Evolutionary conservation across 2,797 vertebrate genomes (phyloP).

Genomic region (Iguana delicatissima): DNA sequence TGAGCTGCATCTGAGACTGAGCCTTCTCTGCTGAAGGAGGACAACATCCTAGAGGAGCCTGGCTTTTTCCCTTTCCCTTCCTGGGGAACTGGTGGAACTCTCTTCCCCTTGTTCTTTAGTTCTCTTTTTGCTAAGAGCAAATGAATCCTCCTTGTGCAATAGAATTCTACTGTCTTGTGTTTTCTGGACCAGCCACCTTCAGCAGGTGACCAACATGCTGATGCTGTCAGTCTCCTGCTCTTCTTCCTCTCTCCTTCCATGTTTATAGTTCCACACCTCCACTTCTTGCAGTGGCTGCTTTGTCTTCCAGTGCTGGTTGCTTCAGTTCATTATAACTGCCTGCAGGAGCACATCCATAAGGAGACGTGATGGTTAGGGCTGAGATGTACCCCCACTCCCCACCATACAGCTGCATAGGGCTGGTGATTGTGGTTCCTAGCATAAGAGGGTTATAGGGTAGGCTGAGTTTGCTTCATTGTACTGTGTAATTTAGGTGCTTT

Average conservation of each 20-base stretch:
- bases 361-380: too few relatives aligned
- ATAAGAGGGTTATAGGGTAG: not conserved
- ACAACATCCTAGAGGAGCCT: not conserved
- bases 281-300: not conserved
- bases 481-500: too few relatives aligned
- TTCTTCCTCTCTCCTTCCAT: not conserved
- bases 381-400: too few relatives aligned
- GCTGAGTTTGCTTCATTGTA: not conserved
- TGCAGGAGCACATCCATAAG: not conserved
- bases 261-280: not conserved
- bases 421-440: too few relatives aligned
- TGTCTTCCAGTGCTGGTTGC: not conserved
- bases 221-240: not conserved
- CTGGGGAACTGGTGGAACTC: accelerated
- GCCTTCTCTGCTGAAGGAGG: too few relatives aligned
- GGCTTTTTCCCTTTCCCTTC: not conserved
- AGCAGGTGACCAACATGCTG: not conserved
- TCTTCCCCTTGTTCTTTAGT: not conserved
- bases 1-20: not conserved
- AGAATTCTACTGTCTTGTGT: not conserved
- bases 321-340: too few relatives aligned
- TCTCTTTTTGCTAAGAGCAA: not conserved
- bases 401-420: too few relatives aligned
- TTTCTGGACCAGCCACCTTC: not conserved
- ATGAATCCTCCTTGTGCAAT: not conserved